Percentiles rank a stretch among this genome's conserved stretches.
Conservation (phyloP, 2,113 vertebrate genomes). For the Myotis brandtii region DNA sequence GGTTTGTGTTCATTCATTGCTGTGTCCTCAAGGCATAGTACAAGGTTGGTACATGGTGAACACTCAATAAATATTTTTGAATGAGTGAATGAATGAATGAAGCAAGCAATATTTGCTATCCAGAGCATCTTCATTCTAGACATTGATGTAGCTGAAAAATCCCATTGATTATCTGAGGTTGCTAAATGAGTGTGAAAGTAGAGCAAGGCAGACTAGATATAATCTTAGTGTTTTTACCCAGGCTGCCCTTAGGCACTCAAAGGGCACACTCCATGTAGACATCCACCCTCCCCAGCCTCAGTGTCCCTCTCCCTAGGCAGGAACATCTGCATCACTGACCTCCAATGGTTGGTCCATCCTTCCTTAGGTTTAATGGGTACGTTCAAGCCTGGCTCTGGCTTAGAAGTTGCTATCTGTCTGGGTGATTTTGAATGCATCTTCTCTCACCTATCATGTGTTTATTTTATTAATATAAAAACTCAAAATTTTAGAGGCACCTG, state of each 20-base stretch:
- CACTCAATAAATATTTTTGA: neutral
- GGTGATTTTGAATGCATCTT: neutral
- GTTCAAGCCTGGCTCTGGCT: neutral
- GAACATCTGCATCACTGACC: neutral
- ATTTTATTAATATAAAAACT: constrained; percentile 46
- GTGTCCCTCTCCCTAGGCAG: neutral
- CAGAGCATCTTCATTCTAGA: constrained; percentile 7
- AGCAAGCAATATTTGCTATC: neutral
- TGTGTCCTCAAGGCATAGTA: neutral
- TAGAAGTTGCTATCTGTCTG: neutral
- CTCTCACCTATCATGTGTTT: neutral
- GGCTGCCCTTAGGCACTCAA: neutral
- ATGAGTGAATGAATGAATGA: neutral
- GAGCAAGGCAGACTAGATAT: neutral
- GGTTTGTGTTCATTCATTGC: neutral
- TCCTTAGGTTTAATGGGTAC: neutral
- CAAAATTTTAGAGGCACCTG: neutral
- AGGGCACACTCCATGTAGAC: neutral
- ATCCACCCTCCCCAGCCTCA: neutral
- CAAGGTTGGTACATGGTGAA: neutral
- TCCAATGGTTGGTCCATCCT: neutral
- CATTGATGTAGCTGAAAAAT: neutral
- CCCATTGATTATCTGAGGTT: neutral
- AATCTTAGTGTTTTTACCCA: neutral
- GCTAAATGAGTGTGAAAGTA: neutral